phyloP scores from a whole-genome alignment of 2,888 invertebrate genomes.

The Aproaerema taeniolella region DNA sequence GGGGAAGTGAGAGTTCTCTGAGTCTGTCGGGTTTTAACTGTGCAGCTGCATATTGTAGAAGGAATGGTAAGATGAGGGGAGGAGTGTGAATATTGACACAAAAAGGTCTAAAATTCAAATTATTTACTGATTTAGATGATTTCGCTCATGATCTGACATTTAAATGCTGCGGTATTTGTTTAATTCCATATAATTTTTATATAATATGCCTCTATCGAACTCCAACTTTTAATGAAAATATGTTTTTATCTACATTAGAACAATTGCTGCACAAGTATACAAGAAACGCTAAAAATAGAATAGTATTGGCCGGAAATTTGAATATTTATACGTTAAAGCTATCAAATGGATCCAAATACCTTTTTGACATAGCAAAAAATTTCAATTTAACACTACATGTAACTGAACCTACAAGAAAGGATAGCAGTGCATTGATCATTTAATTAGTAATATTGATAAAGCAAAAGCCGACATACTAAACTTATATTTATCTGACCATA shows the following conservation, averaged over 20 bases:
- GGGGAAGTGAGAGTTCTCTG: background rate
- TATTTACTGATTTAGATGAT: background rate
- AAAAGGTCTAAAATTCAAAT: background rate
- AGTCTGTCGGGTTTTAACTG: background rate
- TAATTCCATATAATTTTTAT: background rate
- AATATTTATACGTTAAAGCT: background rate
- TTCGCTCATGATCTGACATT: background rate
- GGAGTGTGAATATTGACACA: background rate
- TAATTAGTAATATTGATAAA: background rate
- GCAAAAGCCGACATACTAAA: background rate
- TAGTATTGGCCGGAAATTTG: background rate
- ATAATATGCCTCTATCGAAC: background rate
- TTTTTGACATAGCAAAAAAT: background rate
- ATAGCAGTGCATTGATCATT: background rate
- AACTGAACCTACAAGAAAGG: background rate
- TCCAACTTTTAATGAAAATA: background rate
- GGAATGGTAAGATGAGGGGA: background rate
- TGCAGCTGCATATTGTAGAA: background rate
- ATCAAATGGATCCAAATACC: background rate
- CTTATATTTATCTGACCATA: background rate
- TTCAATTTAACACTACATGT: background rate
- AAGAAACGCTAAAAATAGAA: background rate
- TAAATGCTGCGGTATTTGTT: background rate
- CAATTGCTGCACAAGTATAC: background rate
- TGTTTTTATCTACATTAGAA: background rate